phyloP scores from a whole-genome alignment of 2,797 vertebrate genomes.

The Neosalanx taihuensis region DNA sequence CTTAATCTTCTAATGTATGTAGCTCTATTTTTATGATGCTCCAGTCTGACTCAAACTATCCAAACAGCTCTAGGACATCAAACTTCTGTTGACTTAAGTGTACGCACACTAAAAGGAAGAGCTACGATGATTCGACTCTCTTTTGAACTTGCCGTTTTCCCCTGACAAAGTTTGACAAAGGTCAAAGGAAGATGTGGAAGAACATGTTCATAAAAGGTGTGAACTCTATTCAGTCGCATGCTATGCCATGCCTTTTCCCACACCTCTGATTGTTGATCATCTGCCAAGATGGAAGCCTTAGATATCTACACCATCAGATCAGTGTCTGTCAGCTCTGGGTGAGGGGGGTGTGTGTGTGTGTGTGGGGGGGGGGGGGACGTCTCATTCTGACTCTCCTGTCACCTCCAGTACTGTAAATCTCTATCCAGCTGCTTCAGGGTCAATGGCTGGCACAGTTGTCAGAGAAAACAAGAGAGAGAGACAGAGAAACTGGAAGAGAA shows the following conservation, averaged over 20 bases:
- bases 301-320: conserved; percentile 27
- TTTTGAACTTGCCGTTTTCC: not conserved
- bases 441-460: conserved; percentile 31
- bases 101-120: no score
- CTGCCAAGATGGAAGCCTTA: conserved; percentile 35
- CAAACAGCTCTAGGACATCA: no score
- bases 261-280: conserved; percentile 26
- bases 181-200: conserved; percentile 3
- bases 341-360: no score
- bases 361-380: conserved; percentile 29
- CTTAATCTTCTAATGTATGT: not conserved
- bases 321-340: conserved; percentile 29
- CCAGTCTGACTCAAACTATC: no score
- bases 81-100: no score
- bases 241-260: not conserved
- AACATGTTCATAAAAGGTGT: conserved; percentile 27
- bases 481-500: not conserved
- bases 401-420: conserved; percentile 38
- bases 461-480: not conserved
- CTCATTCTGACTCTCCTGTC: conserved; percentile 44
- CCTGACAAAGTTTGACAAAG: conserved; percentile 6
- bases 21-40: conserved; percentile 13
- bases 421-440: conserved; percentile 33
- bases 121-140: no score
- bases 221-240: conserved; percentile 18